Conservation (phyloP, 2,888 invertebrate species). For the Apamea anceps region DNA sequence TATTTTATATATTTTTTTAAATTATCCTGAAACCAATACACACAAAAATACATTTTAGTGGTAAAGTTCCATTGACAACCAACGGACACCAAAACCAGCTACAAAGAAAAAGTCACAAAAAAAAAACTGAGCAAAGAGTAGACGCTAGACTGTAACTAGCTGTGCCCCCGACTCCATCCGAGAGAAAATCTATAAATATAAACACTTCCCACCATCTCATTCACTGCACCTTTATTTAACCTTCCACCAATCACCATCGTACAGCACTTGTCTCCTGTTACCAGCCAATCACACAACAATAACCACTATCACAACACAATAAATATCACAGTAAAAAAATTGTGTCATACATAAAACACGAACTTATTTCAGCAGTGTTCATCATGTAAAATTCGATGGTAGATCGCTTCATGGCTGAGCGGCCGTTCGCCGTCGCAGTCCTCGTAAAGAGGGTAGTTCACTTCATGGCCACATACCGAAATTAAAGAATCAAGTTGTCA, state of each 20-base stretch:
- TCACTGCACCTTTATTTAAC: neutral
- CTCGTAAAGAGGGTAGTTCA: neutral
- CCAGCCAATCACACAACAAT: neutral
- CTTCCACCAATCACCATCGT: neutral
- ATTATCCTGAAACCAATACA: neutral
- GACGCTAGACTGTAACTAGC: neutral
- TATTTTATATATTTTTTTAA: conserved; percentile 20
- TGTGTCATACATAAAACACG: neutral
- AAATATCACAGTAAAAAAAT: neutral
- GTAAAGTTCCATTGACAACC: neutral
- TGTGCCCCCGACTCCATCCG: too few species aligned
- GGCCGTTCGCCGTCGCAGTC: conserved; percentile 40
- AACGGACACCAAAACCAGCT: neutral
- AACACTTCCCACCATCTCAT: neutral
- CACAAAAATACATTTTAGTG: neutral
- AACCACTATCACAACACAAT: neutral
- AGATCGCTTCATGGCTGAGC: conserved; percentile 71
- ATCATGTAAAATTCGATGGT: neutral
- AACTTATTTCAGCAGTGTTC: neutral
- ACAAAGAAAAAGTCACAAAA: neutral
- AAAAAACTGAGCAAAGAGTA: neutral
- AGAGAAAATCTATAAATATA: neutral
- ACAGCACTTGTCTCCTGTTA: neutral
- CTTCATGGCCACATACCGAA: neutral
- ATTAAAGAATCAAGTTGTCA: neutral